phyloP scores from a whole-genome alignment of 2,797 vertebrate genomes.

The Rhyacichthys aspro region DNA sequence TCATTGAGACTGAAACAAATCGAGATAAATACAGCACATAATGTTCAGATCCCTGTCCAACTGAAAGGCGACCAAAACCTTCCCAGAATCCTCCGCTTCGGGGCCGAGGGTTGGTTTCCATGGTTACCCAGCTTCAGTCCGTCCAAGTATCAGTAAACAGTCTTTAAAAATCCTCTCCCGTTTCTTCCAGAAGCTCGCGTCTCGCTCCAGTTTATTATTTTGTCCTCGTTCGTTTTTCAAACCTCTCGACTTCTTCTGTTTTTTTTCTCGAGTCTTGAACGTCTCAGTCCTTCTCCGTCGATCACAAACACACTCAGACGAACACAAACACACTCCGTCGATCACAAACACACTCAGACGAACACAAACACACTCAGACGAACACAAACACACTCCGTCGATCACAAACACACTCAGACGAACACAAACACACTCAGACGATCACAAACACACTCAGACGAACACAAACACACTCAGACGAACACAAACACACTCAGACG shows the following conservation, averaged over 20 bases:
- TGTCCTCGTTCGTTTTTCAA: background rate
- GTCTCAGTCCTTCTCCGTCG: conserved; percentile 27
- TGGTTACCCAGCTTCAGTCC: conserved; percentile 31
- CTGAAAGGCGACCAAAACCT: conserved; percentile 54
- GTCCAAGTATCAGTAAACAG: conserved; percentile 27
- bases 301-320: no score
- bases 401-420: no score
- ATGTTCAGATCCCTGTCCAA: conserved; percentile 48
- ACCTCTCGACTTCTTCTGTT: no score
- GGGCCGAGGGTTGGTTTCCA: conserved; percentile 55
- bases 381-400: no score
- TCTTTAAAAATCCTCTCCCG: background rate
- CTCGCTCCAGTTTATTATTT: background rate
- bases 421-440: no score
- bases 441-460: no score
- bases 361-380: no score
- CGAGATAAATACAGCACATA: conserved; percentile 10
- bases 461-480: no score
- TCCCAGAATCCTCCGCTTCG: conserved; percentile 61
- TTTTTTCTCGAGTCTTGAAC: conserved; percentile 2
- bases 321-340: no score
- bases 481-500: no score
- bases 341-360: no score
- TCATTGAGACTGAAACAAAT: no score
- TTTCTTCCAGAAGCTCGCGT: background rate